Evolutionary conservation across 2,888 invertebrate genomes (phyloP).

Genomic region (Epinotia bilunana): DNA sequence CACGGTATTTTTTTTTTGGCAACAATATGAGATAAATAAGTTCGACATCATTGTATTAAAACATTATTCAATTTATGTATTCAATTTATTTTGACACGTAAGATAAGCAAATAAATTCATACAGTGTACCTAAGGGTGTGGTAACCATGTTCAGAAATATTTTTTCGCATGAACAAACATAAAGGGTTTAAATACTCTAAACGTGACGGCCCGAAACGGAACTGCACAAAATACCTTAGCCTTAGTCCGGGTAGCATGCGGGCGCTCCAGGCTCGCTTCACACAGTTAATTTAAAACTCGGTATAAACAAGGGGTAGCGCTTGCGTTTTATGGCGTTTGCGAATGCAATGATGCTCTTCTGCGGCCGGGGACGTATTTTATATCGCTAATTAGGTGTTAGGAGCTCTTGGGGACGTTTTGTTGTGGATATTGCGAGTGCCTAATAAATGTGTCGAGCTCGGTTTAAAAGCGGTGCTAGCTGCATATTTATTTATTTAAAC

Average conservation of each 20-base stretch:
- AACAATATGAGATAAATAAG: too few relatives aligned
- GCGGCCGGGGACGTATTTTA: constrained; percentile 80
- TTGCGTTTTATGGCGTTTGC: constrained; percentile 84
- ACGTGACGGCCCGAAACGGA: constrained; percentile 55
- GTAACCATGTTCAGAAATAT: background rate
- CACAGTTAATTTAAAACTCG: constrained; percentile 84
- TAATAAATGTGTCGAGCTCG: constrained; percentile 11
- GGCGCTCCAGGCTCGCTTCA: constrained; percentile 67
- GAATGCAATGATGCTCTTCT: constrained; percentile 79
- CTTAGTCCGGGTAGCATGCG: constrained; percentile 58
- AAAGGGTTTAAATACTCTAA: background rate
- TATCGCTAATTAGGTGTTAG: constrained; percentile 84
- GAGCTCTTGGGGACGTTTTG: constrained; percentile 57
- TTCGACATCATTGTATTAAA: too few relatives aligned
- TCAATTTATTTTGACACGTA: too few relatives aligned
- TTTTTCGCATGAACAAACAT: background rate
- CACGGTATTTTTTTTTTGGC: too few relatives aligned
- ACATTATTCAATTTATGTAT: too few relatives aligned
- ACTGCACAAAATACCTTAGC: constrained; percentile 58
- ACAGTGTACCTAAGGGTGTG: too few relatives aligned
- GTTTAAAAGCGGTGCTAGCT: constrained; percentile 3
- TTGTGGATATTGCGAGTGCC: constrained; percentile 47
- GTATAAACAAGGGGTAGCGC: constrained; percentile 83
- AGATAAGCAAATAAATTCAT: too few relatives aligned
- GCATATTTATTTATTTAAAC: background rate